These are phyloP conservation scores for Macaria notata DNA, from an alignment of 2,888 invertebrate genomes.

Conservation along the genomic window DNA sequence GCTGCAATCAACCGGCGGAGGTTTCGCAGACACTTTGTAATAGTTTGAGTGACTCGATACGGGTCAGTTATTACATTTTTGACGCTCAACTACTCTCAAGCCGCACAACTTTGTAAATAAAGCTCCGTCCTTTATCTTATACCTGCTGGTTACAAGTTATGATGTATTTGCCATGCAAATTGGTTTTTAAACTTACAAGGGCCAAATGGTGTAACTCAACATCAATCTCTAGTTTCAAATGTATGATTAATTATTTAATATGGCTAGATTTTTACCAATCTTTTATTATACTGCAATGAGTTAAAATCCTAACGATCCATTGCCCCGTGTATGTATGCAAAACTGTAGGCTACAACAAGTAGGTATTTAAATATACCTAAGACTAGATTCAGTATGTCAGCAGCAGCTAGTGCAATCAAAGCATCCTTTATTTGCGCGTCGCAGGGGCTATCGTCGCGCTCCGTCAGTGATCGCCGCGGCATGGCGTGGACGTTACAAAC, in stretches of 20 bases:
- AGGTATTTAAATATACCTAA: too few species aligned
- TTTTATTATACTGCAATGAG: too few species aligned
- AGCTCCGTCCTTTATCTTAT: conserved; percentile 5
- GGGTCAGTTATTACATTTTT: conserved; percentile 55
- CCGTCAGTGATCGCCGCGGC: conserved; percentile 3
- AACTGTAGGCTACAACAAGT: too few species aligned
- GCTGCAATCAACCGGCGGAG: conserved; percentile 25
- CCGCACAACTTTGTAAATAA: conserved; percentile 16
- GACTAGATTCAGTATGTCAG: too few species aligned
- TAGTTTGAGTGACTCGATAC: conserved; percentile 59
- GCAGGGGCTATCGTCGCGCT: conserved; percentile 1
- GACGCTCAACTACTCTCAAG: conserved; percentile 30
- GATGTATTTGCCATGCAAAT: conserved; percentile 2
- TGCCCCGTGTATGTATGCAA: too few species aligned
- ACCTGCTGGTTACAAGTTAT: conserved; percentile 9
- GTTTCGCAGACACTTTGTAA: conserved; percentile 48
- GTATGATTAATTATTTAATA: too few species aligned
- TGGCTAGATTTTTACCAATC: too few species aligned
- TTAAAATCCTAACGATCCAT: too few species aligned
- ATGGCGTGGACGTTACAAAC: not conserved
- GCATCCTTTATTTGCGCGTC: conserved; percentile 5
- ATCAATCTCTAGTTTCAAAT: too few species aligned
- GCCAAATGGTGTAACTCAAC: too few species aligned
- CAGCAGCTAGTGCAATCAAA: too few species aligned
- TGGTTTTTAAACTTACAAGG: too few species aligned